phyloP scores from a whole-genome alignment of 2,113 vertebrate genomes.

The Madoqua kirkii region DNA sequence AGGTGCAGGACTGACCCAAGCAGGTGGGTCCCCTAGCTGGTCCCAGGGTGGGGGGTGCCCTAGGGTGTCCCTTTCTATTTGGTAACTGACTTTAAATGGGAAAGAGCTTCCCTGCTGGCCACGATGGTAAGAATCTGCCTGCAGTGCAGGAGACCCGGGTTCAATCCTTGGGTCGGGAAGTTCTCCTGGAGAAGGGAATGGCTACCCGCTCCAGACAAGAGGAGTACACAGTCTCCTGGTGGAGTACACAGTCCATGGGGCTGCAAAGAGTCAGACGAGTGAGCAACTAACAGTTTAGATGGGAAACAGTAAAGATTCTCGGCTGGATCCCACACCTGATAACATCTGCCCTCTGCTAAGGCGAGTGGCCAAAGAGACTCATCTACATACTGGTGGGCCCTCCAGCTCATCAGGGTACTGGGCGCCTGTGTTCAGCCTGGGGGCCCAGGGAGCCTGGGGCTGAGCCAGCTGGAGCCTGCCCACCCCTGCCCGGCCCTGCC shows the following conservation, averaged over 20 bases:
- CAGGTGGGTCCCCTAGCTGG: not conserved
- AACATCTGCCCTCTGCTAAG: not conserved
- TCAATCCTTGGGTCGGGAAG: not conserved
- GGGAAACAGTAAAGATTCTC: not conserved
- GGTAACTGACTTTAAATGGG: not conserved
- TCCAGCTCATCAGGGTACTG: not conserved
- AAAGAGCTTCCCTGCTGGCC: not conserved
- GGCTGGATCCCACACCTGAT: too few relatives aligned
- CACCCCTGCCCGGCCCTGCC: rapidly evolving
- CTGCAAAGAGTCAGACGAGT: not conserved
- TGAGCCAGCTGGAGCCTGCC: too few relatives aligned
- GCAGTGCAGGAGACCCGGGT: not conserved
- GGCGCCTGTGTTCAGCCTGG: not conserved
- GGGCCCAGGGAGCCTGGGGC: not conserved
- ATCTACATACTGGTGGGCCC: not conserved
- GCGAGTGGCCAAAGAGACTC: not conserved
- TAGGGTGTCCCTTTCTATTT: not conserved
- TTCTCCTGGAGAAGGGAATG: not conserved
- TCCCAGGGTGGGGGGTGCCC: not conserved
- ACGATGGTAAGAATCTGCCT: not conserved
- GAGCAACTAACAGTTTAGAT: not conserved
- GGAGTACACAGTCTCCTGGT: too few relatives aligned
- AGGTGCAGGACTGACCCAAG: not conserved
- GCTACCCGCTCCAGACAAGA: not conserved
- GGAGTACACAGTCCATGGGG: not conserved